These are phyloP conservation scores for Zygogramma bicolorata DNA, from an alignment of 2,888 invertebrate species.

Conservation along the genomic window DNA sequence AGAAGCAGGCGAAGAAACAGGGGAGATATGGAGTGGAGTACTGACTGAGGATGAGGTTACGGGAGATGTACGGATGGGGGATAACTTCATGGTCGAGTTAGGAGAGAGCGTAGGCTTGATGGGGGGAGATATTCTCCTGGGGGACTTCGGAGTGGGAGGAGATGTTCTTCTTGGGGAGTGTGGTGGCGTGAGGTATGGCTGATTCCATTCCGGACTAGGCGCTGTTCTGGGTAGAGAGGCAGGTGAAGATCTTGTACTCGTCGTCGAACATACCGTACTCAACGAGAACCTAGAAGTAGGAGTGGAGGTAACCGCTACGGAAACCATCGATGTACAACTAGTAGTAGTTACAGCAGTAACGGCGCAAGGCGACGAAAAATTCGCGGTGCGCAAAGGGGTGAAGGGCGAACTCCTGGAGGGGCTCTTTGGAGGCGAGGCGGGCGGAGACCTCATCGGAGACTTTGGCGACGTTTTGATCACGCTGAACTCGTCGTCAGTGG, in stretches of 20 bases:
- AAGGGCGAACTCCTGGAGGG: slow-evolving; percentile 59
- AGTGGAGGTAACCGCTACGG: slow-evolving; percentile 38
- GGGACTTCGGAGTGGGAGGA: slow-evolving; percentile 54
- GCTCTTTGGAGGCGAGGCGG: slow-evolving; percentile 58
- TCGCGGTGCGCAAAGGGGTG: slow-evolving; percentile 58
- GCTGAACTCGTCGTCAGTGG: slow-evolving; percentile 46
- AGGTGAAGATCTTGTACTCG: slow-evolving; percentile 29
- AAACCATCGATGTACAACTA: slow-evolving; percentile 30
- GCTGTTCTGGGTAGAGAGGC: slow-evolving; percentile 33
- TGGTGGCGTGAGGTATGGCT: slow-evolving; percentile 27
- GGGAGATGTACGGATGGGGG: slow-evolving; percentile 54
- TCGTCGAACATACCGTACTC: slow-evolving; percentile 26
- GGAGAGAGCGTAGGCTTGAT: slow-evolving; percentile 60
- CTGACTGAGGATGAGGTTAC: slow-evolving; percentile 29
- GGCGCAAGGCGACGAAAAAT: slow-evolving; percentile 51
- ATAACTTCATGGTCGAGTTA: slow-evolving; percentile 59
- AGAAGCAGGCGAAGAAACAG: slow-evolving; percentile 57
- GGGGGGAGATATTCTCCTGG: slow-evolving; percentile 59
- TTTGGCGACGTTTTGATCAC: slow-evolving; percentile 55
- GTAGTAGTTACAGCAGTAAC: slow-evolving; percentile 45
- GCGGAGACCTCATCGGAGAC: slow-evolving; percentile 61
- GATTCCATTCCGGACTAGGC: slow-evolving; percentile 23
- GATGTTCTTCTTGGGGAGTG: slow-evolving; percentile 42
- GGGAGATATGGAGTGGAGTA: slow-evolving; percentile 48
- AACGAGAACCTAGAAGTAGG: slow-evolving; percentile 40